Percentiles rank a stretch among this genome's conserved stretches.
Evolutionary conservation across 2,797 vertebrate genomes (phyloP).

Genomic region (Oceanodroma leucorhoa): DNA sequence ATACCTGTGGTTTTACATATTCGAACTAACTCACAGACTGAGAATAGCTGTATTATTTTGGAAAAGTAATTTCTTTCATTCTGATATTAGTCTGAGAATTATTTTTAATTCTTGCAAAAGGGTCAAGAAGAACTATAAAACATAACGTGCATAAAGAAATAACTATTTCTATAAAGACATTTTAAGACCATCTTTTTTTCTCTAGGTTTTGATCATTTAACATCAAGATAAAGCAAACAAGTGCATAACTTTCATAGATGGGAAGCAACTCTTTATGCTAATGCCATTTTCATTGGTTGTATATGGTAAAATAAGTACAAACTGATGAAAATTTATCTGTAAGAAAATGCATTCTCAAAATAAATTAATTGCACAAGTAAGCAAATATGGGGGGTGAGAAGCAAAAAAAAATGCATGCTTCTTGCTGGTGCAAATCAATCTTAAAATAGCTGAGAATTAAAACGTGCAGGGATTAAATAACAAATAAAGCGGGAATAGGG

Average conservation of each 20-base stretch:
- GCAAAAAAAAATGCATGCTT: not conserved
- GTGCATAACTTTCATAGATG: not conserved
- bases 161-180: not conserved
- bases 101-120: not conserved
- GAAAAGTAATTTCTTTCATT: not conserved
- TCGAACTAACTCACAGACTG: not conserved
- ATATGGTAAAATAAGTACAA: not conserved
- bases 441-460: not conserved
- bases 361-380: not conserved
- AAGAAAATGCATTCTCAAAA: not conserved
- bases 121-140: not conserved
- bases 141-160: not conserved
- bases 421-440: not conserved
- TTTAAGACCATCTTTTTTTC: not conserved
- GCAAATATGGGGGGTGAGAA: not conserved
- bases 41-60: not conserved
- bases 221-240: not conserved
- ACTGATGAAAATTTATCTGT: not conserved
- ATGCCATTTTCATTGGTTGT: not conserved
- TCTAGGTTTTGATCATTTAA: not conserved
- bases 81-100: not conserved
- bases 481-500: not conserved
- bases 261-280: not conserved
- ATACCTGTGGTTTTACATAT: not conserved
- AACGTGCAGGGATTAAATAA: not conserved